Base-by-base conservation (phyloP, 2,888 invertebrate species). In the Eupeodes luniger region DNA sequence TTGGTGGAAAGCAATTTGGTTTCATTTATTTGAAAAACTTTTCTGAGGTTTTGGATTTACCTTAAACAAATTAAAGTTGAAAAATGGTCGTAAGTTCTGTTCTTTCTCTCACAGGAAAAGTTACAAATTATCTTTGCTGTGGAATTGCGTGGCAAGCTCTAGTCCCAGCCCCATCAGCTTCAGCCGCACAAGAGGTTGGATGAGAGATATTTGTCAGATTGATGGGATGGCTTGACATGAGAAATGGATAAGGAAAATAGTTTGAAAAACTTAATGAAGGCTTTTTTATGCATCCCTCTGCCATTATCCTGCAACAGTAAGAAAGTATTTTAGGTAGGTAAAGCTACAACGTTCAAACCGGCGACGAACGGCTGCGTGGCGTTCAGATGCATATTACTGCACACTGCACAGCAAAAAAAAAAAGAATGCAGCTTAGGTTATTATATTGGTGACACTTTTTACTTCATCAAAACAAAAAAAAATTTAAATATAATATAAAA, bases 21-120 rank as follows among this genome's bases (percentile, higher is more conserved):
- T 72, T 75, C 64, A 55, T 79, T 82, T 82, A 78, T 79, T 64
- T 75, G 62, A 51, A 16, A 47, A 59, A 77, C 59, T 85, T 82
- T 78, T 74, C 72, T 19, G 61, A 27, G 51, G 69, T 51, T 69
- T 51, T 69, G 53, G 53, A 49, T 62, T 64, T 84, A 76, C 78
- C 78, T 70, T 84, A 87, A 87, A 80, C 84, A 87, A 84, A 87
- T 84, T 87, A 84, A 84, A 88, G 67, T 84, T 88, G 87, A 84
- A 67, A 88, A 88, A 88, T 88, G 80, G 84, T 81, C 77, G 57
- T 62, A 84, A 88, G 84, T 88, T 81, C 34, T 67, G 40, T 55
- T 55, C 66, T 27, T 27, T 66, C 44, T 9, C 11, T 19, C 40
- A 14, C 59, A 66, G 66, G 67, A 67, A 74, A 57, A 69, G 75